Percentiles rank a stretch among this genome's conserved stretches.
phyloP scores from a whole-genome alignment of 2,797 vertebrate species.

The Lepus oiostolus region DNA sequence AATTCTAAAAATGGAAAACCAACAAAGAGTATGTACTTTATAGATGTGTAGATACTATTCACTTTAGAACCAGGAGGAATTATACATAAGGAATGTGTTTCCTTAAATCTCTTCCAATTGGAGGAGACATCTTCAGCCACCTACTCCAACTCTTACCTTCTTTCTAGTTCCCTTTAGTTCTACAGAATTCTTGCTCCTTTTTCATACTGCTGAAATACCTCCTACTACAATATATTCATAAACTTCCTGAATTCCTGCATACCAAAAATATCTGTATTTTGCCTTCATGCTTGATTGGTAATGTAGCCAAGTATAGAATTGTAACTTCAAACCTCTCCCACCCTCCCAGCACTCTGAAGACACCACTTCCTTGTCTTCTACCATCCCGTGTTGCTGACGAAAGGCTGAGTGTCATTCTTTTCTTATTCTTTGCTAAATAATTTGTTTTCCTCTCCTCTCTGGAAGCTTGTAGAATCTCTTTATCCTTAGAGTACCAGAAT shows the following conservation, averaged over 20 bases:
- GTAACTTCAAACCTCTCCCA: neutral
- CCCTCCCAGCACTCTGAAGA: neutral
- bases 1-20: conserved; percentile 52
- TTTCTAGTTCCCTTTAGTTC: neutral
- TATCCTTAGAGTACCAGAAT: neutral
- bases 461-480: neutral
- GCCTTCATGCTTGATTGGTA: conserved; percentile 25
- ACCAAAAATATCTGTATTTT: conserved; percentile 24
- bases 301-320: neutral
- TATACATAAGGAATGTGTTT: neutral
- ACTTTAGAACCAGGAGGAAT: neutral
- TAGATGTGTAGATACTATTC: neutral
- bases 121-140: neutral
- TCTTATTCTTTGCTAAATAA: neutral
- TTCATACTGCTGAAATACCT: neutral
- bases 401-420: neutral
- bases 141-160: neutral
- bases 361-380: neutral
- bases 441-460: neutral
- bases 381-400: neutral
- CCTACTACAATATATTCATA: neutral
- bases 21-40: neutral
- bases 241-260: conserved; percentile 2
- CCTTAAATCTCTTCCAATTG: neutral
- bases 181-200: neutral